phyloP scores from a whole-genome alignment of 2,113 vertebrate species.

The Xyliphius kryptos region DNA sequence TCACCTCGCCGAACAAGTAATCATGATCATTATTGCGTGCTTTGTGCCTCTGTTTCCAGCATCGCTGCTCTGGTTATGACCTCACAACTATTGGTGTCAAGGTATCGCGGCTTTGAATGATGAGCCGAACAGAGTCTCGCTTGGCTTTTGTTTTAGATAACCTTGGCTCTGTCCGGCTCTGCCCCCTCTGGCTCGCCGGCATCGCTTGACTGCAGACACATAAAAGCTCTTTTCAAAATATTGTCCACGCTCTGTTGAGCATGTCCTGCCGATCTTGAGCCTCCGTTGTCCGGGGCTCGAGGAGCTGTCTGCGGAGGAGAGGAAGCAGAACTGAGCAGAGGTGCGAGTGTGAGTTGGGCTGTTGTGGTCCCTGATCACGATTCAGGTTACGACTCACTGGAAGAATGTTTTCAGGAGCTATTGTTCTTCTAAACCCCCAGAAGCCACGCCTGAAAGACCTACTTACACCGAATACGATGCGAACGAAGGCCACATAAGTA shows the following conservation, averaged over 20 bases:
- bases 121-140: neutral
- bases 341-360: neutral
- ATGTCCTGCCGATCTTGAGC: neutral
- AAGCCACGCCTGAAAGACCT: too few relatives aligned
- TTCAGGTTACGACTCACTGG: neutral
- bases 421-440: neutral
- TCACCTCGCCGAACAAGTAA: conserved; percentile 24
- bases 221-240: neutral
- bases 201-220: neutral
- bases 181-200: too few relatives aligned
- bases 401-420: neutral
- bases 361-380: neutral
- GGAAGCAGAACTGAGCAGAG: neutral
- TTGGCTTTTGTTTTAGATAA: neutral
- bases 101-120: neutral
- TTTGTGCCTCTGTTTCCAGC: conserved; percentile 1
- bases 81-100: conserved; percentile 11
- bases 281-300: too few relatives aligned
- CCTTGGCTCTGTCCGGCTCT: neutral
- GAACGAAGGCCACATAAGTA: too few relatives aligned
- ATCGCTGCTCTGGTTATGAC: neutral
- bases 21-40: neutral
- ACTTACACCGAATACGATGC: too few relatives aligned
- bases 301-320: neutral
- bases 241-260: neutral